phyloP scores from a whole-genome alignment of 2,888 invertebrate genomes.

The Drosophila borealis region DNA sequence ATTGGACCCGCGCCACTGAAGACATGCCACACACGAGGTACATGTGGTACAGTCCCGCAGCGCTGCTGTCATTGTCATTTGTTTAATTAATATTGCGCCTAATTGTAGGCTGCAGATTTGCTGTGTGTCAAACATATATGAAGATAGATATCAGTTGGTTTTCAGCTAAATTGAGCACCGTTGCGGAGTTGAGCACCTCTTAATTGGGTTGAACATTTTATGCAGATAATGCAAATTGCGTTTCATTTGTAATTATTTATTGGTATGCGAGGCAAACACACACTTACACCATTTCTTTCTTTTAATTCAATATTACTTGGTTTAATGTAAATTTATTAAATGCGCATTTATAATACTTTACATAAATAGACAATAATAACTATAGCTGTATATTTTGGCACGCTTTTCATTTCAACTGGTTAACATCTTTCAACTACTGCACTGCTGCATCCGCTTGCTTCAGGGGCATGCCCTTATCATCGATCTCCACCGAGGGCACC shows the following conservation, averaged over 20 bases:
- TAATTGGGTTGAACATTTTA: neutral
- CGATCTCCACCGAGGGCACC: conserved; percentile 92
- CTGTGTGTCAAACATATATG: conserved; percentile 12
- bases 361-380: conserved; percentile 65
- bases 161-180: neutral
- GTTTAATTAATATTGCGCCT: conserved; percentile 56
- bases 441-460: conserved; percentile 55
- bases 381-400: conserved; percentile 73
- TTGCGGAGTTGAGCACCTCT: conserved; percentile 3
- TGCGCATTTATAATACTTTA: conserved; percentile 54
- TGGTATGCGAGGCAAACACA: too few species aligned
- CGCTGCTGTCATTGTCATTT: conserved; percentile 45
- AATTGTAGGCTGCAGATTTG: conserved; percentile 28
- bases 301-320: neutral
- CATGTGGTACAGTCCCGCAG: conserved; percentile 24
- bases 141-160: conserved; percentile 15
- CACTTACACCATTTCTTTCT: too few species aligned
- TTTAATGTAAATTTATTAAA: conserved; percentile 55
- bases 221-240: neutral
- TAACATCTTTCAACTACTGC: conserved; percentile 21
- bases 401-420: conserved; percentile 44
- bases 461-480: conserved; percentile 89
- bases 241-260: neutral
- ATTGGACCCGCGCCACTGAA: conserved; percentile 41
- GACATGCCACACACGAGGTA: conserved; percentile 33